A percentile compares a stretch with the other conserved stretches of the same genome.
Conservation (phyloP, 2,113 vertebrate genomes). For the Dascyllus trimaculatus region DNA sequence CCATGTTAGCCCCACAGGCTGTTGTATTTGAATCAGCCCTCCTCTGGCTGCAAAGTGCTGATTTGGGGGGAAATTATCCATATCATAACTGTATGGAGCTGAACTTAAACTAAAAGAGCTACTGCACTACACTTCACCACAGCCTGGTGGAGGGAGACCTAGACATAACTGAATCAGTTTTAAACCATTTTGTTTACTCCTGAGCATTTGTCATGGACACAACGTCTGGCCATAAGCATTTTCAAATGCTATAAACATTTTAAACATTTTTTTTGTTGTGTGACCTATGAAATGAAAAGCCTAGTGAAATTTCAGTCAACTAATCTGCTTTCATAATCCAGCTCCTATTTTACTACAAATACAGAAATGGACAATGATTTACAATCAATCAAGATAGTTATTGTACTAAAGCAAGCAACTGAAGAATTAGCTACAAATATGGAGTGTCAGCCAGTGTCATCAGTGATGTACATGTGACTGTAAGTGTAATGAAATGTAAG, state of each 20-base stretch:
- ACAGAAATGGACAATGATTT: no score
- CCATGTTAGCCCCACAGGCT: no score
- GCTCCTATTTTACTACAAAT: no score
- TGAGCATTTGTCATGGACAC: background rate
- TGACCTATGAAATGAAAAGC: no score
- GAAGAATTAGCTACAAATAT: no score
- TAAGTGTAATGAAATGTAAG: no score
- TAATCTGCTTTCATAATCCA: no score
- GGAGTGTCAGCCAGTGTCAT: no score
- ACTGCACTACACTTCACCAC: background rate
- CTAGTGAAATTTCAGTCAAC: no score
- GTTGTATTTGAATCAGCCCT: background rate
- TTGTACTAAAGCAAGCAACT: no score
- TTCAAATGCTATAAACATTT: background rate
- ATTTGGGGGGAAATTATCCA: constrained; percentile 46
- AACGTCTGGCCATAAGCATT: background rate
- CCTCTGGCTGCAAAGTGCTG: constrained; percentile 4
- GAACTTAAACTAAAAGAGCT: constrained; percentile 12
- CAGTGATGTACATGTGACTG: no score
- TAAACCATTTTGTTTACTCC: background rate
- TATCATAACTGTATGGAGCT: constrained; percentile 11
- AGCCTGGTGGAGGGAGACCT: background rate
- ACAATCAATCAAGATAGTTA: no score
- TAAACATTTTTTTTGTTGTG: background rate
- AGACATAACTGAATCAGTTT: background rate